Evolutionary conservation across 2,113 vertebrate species (phyloP), one percentile per base, ranked within the genome.

Genomic region (Etia nguti): DNA sequence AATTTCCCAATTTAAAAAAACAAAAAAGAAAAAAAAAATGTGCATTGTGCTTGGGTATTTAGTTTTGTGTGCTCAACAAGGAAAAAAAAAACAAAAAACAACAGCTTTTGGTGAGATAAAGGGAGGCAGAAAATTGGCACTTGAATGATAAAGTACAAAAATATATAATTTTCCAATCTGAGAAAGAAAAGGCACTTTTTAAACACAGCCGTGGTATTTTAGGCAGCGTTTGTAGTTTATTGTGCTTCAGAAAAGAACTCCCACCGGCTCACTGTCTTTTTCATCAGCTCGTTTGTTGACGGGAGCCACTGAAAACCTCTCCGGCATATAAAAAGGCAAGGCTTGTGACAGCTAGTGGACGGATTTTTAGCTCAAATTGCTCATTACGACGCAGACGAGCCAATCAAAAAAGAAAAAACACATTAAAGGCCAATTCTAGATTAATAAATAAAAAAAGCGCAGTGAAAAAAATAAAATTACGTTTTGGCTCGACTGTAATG

Each of bases 181-280:
- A 48, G 86, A 22, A 80, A 70, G 68, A 90, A 87, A 90, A 95
- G 92, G 93, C 94, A 95, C 94, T 95, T 91, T 65, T 88, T 68
- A 52, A 46, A 46, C 62, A 31, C 54, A 89, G 79, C 87, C 50
- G 77, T 43, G 46, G 56, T 70, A 41, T 62, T 86, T 86, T 80
- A 82, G 90, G 90, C 91, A 91, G 88, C 81, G 81, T 90, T 90
- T 89, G 15, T 56, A 73, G 88, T 57, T 34, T 82, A 60, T 80
- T 91, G 90, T 90, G 86, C 85, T 91, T 52, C 81, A 43, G 41
- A 73, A 48, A 48, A 73, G 24, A 73, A 73, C 68, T 73, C 38
- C 38, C 22, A 24, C 59, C 1, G 6, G 15, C 22, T 73, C 24
- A 11, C 41, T 73, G 68, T 75, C 41, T 48, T 48, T 48, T 75